Conservation (phyloP, 1,140 invertebrate species). For the Danaus plexippus region DNA sequence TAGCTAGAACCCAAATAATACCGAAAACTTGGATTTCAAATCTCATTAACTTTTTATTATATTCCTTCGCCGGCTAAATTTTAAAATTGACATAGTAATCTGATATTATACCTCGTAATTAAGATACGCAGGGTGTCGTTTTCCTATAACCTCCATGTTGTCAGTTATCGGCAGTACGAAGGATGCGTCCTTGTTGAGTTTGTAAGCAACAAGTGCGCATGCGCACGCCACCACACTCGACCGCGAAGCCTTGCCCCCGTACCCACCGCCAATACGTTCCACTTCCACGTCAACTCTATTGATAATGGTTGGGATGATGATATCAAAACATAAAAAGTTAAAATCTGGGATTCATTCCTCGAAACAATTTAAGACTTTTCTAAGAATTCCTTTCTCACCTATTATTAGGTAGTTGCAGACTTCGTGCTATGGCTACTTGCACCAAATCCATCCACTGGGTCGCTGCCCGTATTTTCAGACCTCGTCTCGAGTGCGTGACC, state of each 20-base stretch:
- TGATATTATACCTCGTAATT: conserved; percentile 26
- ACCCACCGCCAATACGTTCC: conserved; percentile 53
- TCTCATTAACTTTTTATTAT: too few relatives aligned
- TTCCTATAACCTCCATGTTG: conserved; percentile 33
- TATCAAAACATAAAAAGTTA: too few relatives aligned
- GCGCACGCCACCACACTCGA: conserved; percentile 45
- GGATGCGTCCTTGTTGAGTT: conserved; percentile 38
- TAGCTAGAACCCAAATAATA: too few relatives aligned
- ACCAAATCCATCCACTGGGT: conserved; percentile 80
- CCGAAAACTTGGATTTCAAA: too few relatives aligned
- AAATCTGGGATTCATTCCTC: too few relatives aligned
- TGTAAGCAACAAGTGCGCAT: conserved; percentile 53
- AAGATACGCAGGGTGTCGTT: conserved; percentile 22
- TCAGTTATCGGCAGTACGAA: conserved; percentile 73
- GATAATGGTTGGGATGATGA: too few relatives aligned
- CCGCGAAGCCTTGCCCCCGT: conserved; percentile 58
- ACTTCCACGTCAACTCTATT: conserved; percentile 54
- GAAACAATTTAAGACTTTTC: too few relatives aligned
- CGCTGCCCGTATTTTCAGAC: conserved; percentile 72
- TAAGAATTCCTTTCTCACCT: conserved; percentile 22
- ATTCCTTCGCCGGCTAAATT: too few relatives aligned
- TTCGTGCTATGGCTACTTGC: conserved; percentile 74
- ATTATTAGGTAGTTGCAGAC: conserved; percentile 66
- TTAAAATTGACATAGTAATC: not conserved
- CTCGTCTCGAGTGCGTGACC: conserved; percentile 74